These are phyloP conservation scores for Ancistrus triradiatus DNA, from an alignment of 2,113 vertebrate species.

Conservation along the genomic window DNA sequence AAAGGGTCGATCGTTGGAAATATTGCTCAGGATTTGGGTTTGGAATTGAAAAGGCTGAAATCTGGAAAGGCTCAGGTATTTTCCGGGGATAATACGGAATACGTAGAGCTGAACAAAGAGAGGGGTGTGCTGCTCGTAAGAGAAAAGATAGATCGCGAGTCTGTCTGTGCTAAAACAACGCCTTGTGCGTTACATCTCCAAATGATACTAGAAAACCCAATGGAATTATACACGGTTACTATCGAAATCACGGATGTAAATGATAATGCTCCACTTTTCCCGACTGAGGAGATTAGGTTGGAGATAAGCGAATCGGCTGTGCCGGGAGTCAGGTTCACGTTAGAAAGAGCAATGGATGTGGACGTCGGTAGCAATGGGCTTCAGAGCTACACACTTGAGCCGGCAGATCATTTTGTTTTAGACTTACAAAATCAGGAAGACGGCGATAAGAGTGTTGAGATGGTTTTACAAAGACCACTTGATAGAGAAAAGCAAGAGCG, in stretches of 20 bases:
- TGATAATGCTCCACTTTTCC: slow-evolving; percentile 57
- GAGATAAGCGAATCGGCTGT: slow-evolving; percentile 46
- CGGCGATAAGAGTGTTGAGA: slow-evolving; percentile 53
- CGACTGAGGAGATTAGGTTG: slow-evolving; percentile 45
- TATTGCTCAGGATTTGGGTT: slow-evolving; percentile 58
- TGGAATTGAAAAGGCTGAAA: slow-evolving; percentile 53
- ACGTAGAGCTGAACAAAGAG: slow-evolving; percentile 56
- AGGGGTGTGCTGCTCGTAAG: slow-evolving; percentile 44
- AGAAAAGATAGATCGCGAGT: slow-evolving; percentile 48
- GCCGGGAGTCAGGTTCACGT: slow-evolving; percentile 32
- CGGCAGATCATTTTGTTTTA: slow-evolving; percentile 57
- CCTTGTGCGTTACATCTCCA: slow-evolving; percentile 43
- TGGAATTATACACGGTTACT: slow-evolving; percentile 36
- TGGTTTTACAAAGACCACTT: slow-evolving; percentile 49
- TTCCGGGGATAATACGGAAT: slow-evolving; percentile 55
- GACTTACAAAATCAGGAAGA: slow-evolving; percentile 52
- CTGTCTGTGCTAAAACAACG: slow-evolving; percentile 38
- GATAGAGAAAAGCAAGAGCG: slow-evolving; percentile 51
- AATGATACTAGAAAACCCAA: slow-evolving; percentile 44
- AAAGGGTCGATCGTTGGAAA: slow-evolving; percentile 61
- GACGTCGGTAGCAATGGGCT: slow-evolving; percentile 41
- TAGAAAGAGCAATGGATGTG: slow-evolving; percentile 39
- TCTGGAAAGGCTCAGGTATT: slow-evolving; percentile 52
- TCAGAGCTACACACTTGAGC: slow-evolving; percentile 55
- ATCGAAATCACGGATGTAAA: slow-evolving; percentile 45